Base-by-base conservation (phyloP, 2,888 invertebrate genomes). In the Mellilla xanthometata region DNA sequence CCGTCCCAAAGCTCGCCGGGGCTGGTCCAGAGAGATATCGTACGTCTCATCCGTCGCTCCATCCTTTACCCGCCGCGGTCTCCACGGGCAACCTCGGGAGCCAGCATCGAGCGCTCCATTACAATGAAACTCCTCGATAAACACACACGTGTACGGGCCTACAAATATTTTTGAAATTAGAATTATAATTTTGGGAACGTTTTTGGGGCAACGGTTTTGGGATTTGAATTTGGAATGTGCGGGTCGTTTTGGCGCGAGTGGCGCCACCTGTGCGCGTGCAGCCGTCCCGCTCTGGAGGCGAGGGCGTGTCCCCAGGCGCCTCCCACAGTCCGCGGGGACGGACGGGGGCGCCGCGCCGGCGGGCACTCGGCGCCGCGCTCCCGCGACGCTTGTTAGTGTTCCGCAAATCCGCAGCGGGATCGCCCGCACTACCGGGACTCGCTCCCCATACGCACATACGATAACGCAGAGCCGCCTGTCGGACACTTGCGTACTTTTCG, bases 381-480 rank as follows among this genome's bases (percentile, higher is more conserved):
- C 88, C 87, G 86, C 83, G 87, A 83, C 87, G 86, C 89, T 86
- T 88, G 88, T 89, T 88, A 88, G 88, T 88, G 88, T 80, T 84
- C 84, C 84, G 81, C 85, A 83, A 88, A 90, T 85, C 74, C 90
- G 86, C 90, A 87, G 83, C 87, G 90, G 90, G 90, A 89, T 82
- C 85, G 80, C 87, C 77, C 89, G 88, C 70, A 80, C 87, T 80
- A 83, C 83, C 85, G 87, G 87, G 87, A 87, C 83, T 66, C 73
- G 77, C 78, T 86, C 87, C 86, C 88, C 66, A 60, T 74, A 82
- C 84, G 82, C 84, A 79, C 77, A 77, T 79, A 84, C 86, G 87
- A 87, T 81, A 86, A 78, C 65, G 73, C 76, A 83, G 80, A 83
- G 81, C 80, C 80, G 77, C 77, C 81, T 83, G 76, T 62, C 78